A percentile compares a stretch with the other conserved stretches of the same genome.
Conservation (phyloP, 2,888 invertebrate genomes). For the Diplolepis rosae region DNA sequence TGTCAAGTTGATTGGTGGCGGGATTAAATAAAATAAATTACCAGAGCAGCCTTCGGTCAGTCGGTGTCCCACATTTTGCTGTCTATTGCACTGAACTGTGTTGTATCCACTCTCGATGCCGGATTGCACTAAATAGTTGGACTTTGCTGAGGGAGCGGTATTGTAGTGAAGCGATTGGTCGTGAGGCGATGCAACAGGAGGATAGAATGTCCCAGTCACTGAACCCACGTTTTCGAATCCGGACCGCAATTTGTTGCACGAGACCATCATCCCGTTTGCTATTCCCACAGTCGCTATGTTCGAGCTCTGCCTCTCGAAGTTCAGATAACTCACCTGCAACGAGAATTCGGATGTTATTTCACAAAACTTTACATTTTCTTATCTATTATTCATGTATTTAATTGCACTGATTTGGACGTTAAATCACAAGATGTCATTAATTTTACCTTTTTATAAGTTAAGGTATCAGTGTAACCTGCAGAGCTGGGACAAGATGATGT, state of each 20-base stretch:
- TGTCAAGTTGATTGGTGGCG: not conserved
- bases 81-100: slow-evolving; percentile 67
- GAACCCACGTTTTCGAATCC: slow-evolving; percentile 87
- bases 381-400: too few species aligned
- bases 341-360: slow-evolving; percentile 17
- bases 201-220: slow-evolving; percentile 92
- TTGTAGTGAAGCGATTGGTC: slow-evolving; percentile 79
- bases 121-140: slow-evolving; percentile 65
- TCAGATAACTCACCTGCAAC: slow-evolving; percentile 69
- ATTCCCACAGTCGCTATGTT: slow-evolving; percentile 87
- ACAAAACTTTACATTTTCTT: too few species aligned
- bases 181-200: slow-evolving; percentile 89
- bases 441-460: slow-evolving; percentile 69
- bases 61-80: slow-evolving; percentile 72
- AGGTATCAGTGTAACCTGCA: slow-evolving; percentile 69
- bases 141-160: slow-evolving; percentile 62
- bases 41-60: slow-evolving; percentile 68
- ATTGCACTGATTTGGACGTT: slow-evolving; percentile 29
- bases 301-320: slow-evolving; percentile 70
- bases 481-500: slow-evolving; percentile 71
- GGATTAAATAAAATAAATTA: slow-evolving; percentile 44
- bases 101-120: slow-evolving; percentile 65
- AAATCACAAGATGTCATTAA: slow-evolving; percentile 35
- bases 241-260: slow-evolving; percentile 88
- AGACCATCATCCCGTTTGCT: slow-evolving; percentile 90